Evolutionary conservation across 2,797 vertebrate genomes (phyloP).

Genomic region (Tapirus indicus): DNA sequence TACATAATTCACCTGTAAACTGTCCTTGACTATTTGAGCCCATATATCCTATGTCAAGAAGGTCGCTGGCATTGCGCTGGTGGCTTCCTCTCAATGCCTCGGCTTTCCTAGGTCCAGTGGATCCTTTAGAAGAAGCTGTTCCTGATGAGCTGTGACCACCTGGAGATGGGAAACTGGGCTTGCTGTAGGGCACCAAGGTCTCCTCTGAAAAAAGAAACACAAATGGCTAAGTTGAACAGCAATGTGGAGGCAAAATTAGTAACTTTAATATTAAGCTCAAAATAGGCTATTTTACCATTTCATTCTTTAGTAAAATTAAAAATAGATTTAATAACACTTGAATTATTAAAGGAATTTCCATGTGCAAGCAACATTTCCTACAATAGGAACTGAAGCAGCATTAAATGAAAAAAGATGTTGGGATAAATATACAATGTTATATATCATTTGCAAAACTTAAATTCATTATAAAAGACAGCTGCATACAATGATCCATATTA

Average conservation of each 20-base stretch:
- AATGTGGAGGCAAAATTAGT: background rate
- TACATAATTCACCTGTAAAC: constrained; percentile 98
- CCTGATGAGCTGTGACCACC: constrained; percentile 99
- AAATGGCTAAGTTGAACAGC: background rate
- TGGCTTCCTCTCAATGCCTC: constrained; percentile 95
- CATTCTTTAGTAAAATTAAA: constrained; percentile 5
- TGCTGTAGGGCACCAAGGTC: constrained; percentile 96
- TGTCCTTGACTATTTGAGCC: constrained; percentile 96
- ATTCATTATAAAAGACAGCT: constrained; percentile 73
- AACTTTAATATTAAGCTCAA: constrained; percentile 2
- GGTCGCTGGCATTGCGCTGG: constrained; percentile 94
- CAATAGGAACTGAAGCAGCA: constrained; percentile 21
- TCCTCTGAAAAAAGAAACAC: constrained; percentile 92
- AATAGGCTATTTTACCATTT: background rate
- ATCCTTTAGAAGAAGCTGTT: constrained; percentile 98
- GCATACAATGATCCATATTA: constrained; percentile 72
- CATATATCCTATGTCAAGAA: constrained; percentile 94
- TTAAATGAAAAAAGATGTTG: constrained; percentile 49
- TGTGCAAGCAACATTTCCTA: background rate
- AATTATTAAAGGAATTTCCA: constrained; percentile 60
- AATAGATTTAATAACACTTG: background rate
- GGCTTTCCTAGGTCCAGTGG: constrained; percentile 96
- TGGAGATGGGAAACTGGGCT: constrained; percentile 97
- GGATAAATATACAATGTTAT: constrained; percentile 41
- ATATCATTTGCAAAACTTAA: constrained; percentile 79